Base-by-base conservation (phyloP, 2,797 vertebrate species). In the Simalia tracyae region DNA sequence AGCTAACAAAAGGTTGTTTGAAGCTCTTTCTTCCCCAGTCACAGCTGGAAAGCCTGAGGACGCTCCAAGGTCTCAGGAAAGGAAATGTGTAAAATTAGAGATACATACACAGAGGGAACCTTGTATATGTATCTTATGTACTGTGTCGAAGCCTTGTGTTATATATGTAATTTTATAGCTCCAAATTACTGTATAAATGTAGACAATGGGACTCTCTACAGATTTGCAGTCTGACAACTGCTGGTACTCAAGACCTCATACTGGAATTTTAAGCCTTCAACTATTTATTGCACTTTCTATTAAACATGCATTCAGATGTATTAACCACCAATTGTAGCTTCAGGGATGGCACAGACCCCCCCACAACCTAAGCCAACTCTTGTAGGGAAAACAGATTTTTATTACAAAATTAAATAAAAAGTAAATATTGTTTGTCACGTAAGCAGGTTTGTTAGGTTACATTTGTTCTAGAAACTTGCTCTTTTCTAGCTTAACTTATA, bases 91-190 rank as follows among this genome's bases (percentile, higher is more conserved):
- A 46, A 91, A 60, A 57, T 90, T 1, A 17, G 57, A 46, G 68
- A 68, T 17, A 36, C 1, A 15, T 19, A 76, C 57, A 81, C 5
- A 87, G 88, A 87, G 64, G 57, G 84, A 92, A 14, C 14, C 14
- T 72, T 14, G 31, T 31, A 72, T 7, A 5, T 72, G 15, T 31
- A 72, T 72, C n/a, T 72, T 72, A 14, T 36, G 66, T 72, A 72
- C 15, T 36, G 19, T 59, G 63, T 36, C 4, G 24, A 9, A 89
- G 54, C 86, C 91, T 84, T 87, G 90, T 91, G 93, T 91, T 91
- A 86, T 15, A 22, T 46, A n/a, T 31, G 86, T 76, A 87, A 87
- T 87, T 91, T 91, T 87, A 2, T 92, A 94, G 96, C 89, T 92
- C 59, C 15, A 91, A 85, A 66, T 92, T 90, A 86, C 26, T 84